These are phyloP conservation scores for Paracentrotus lividus DNA, from an alignment of 53 echinoderm and acorn worm genomes.

Conservation along the genomic window DNA sequence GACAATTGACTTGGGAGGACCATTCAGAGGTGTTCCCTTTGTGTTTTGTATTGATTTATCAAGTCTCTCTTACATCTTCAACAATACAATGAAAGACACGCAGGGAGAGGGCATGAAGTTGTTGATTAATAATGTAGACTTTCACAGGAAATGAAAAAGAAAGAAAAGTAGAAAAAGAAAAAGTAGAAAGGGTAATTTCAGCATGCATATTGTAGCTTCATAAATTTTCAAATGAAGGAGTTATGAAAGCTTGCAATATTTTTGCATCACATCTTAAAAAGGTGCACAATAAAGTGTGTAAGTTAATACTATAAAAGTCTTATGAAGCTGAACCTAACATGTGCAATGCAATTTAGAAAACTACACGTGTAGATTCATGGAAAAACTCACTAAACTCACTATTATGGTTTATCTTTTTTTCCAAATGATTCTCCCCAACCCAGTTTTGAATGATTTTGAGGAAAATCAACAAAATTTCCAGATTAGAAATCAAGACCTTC, in stretches of 20 bases:
- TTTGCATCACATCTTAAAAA: too few species aligned
- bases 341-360: too few species aligned
- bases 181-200: too few species aligned
- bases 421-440: not conserved
- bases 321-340: too few species aligned
- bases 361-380: too few species aligned
- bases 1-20: not conserved
- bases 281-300: too few species aligned
- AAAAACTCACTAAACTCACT: not conserved
- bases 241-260: too few species aligned
- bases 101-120: not conserved
- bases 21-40: slow-evolving; percentile 4
- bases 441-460: not conserved
- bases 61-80: slow-evolving; percentile 14
- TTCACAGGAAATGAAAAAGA: not conserved
- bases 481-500: not conserved
- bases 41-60: slow-evolving; percentile 15
- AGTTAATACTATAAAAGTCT: too few species aligned
- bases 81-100: not conserved
- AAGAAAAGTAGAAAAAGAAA: not conserved
- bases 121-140: not conserved
- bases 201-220: too few species aligned
- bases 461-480: not conserved
- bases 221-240: too few species aligned
- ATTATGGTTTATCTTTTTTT: not conserved